Conservation (phyloP, 1,140 invertebrate genomes). For the Harpegnathos saltator region DNA sequence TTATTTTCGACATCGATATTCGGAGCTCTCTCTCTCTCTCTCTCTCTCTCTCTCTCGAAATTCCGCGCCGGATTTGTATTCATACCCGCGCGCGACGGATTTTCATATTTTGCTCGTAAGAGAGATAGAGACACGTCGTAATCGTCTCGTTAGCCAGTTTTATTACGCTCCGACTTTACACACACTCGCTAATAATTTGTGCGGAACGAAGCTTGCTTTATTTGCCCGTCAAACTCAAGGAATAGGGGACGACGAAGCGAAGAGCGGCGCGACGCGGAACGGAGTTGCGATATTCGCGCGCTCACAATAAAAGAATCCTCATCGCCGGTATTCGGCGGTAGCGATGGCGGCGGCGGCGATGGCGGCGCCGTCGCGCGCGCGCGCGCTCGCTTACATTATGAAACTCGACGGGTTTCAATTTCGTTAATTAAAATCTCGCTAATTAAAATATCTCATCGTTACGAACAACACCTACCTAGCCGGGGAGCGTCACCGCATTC, state of each 20-base stretch:
- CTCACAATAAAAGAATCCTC: slow-evolving; percentile 10
- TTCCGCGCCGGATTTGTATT: neutral
- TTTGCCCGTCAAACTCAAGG: neutral
- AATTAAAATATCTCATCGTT: slow-evolving; percentile 69
- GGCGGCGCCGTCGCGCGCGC: too few relatives aligned
- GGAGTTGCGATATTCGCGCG: neutral
- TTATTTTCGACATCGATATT: neutral
- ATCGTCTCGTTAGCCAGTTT: neutral
- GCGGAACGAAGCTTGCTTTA: neutral
- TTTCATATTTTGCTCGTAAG: neutral
- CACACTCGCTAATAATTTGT: neutral
- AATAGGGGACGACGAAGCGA: neutral
- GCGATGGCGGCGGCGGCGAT: too few relatives aligned
- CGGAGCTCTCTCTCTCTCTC: too few relatives aligned
- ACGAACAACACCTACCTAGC: slow-evolving; percentile 67
- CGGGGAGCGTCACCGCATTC: slow-evolving; percentile 59
- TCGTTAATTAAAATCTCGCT: slow-evolving; percentile 66
- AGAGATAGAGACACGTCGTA: neutral
- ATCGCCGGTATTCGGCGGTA: neutral
- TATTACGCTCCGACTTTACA: neutral
- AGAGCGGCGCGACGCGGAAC: neutral
- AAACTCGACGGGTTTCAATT: slow-evolving; percentile 21
- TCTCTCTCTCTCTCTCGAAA: too few relatives aligned
- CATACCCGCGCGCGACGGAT: neutral
- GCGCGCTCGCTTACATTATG: neutral